Base-by-base conservation (phyloP, 1,140 invertebrate genomes). In the Coelopa frigida region DNA sequence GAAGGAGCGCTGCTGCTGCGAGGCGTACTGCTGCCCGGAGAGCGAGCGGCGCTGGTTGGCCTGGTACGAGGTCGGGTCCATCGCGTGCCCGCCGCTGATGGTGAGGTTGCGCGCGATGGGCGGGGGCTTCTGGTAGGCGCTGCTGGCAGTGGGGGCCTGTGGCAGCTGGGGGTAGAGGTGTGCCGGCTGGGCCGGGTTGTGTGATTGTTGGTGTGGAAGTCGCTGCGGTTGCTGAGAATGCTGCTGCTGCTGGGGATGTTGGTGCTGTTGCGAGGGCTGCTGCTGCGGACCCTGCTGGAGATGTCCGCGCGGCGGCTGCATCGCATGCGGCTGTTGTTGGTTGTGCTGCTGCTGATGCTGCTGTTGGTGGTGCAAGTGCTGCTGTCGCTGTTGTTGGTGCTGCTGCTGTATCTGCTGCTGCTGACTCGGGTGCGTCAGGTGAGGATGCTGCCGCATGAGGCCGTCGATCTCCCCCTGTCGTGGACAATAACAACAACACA, bases 371-470 rank as follows among this genome's bases (percentile, higher is more conserved):
- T 50, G 66, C 33, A 56, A 61, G 44, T 54, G 64, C 32, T 58
- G 59, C 49, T 57, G 68, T 49, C 59, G 72, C 64, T 68, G 71
- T 55, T 49, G 48, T 8, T 51, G 55, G n/a, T 56, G 53, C 29
- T 43, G 54, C 18, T 49, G 43, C 23, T 56, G 59, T 26, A 54
- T 55, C 33, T 49, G 48, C 37, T 55, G 61, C 47, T 59, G 42
- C 58, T 77, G 74, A 53, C 72, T 70, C 45, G 74, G 71, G 61
- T 77, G 75, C 43, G 78, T 73, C 55, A 80, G 56, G 57, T 82
- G 78, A n/a, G 80, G 80, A 72, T 86, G 81, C 50, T 83, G 76
- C 52, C 81, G 74, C 76, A 84, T 84, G 41, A 86, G 67, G 37
- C 78, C 81, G 59, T 89, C 85, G 47, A 87, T 67, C 64, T 88